These are phyloP conservation scores for Pemphigus obesinymphae DNA, from an alignment of 1,140 invertebrate genomes.

Conservation along the genomic window DNA sequence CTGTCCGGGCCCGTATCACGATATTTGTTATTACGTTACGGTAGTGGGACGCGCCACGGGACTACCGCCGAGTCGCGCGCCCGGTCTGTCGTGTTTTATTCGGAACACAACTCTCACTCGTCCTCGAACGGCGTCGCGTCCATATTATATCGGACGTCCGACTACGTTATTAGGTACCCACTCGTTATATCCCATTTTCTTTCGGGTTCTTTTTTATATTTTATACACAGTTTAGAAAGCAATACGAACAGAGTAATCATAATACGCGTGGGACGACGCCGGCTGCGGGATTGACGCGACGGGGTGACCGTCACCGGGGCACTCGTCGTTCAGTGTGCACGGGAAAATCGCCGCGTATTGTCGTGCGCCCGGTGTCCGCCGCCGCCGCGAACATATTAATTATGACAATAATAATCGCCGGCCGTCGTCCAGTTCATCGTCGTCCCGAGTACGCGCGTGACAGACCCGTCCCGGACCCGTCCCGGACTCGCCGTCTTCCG, in stretches of 20 bases:
- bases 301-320: background rate
- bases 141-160: background rate
- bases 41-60: background rate
- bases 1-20: no score
- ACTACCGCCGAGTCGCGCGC: background rate
- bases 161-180: background rate
- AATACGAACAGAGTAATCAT: no score
- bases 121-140: slow-evolving; percentile 18
- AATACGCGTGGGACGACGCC: background rate
- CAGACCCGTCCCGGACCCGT: no score
- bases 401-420: no score
- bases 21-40: background rate
- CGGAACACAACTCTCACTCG: slow-evolving; percentile 11
- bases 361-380: no score
- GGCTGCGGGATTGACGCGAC: background rate
- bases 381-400: no score
- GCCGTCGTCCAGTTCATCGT: no score
- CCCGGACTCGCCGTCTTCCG: no score
- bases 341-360: background rate
- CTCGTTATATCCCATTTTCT: no score
- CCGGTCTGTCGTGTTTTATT: background rate
- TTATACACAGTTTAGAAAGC: no score
- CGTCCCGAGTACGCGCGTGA: background rate
- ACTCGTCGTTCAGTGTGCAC: no score
- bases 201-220: no score